These are phyloP conservation scores for Chelonoidis abingdonii DNA, from an alignment of 2,113 vertebrate species.

Conservation along the genomic window DNA sequence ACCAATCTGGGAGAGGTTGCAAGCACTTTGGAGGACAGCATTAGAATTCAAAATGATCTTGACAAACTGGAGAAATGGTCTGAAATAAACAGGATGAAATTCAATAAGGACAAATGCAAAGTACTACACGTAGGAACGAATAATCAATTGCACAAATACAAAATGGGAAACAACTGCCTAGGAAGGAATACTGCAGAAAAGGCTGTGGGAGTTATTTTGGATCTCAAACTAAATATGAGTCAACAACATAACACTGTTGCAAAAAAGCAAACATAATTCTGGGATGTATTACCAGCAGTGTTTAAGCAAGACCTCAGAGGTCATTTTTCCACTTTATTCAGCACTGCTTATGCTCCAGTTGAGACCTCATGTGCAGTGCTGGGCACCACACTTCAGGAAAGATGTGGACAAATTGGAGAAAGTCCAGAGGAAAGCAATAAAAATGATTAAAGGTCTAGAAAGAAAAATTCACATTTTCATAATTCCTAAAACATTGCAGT, in stretches of 20 bases:
- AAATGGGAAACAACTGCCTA: not conserved
- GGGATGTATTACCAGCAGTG: not conserved
- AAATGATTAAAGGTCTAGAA: not conserved
- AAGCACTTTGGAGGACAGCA: too few species aligned
- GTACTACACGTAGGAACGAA: not conserved
- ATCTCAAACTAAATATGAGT: not conserved
- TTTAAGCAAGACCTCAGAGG: not conserved
- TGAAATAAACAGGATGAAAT: not conserved
- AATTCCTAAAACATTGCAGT: too few species aligned
- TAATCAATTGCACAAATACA: not conserved
- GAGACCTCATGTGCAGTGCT: not conserved
- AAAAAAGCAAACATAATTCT: not conserved
- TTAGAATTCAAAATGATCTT: too few species aligned
- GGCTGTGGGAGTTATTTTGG: not conserved
- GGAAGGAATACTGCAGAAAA: not conserved
- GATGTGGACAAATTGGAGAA: not conserved
- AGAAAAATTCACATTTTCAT: too few species aligned
- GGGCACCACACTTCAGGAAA: not conserved
- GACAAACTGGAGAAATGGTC: too few species aligned
- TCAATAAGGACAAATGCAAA: not conserved
- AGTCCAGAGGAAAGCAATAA: not conserved
- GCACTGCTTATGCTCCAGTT: not conserved
- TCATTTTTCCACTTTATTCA: not conserved
- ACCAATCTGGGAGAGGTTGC: too few species aligned
- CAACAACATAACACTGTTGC: not conserved